These are phyloP conservation scores for Mustelus asterias DNA, from an alignment of 2,113 vertebrate genomes.

Conservation along the genomic window DNA sequence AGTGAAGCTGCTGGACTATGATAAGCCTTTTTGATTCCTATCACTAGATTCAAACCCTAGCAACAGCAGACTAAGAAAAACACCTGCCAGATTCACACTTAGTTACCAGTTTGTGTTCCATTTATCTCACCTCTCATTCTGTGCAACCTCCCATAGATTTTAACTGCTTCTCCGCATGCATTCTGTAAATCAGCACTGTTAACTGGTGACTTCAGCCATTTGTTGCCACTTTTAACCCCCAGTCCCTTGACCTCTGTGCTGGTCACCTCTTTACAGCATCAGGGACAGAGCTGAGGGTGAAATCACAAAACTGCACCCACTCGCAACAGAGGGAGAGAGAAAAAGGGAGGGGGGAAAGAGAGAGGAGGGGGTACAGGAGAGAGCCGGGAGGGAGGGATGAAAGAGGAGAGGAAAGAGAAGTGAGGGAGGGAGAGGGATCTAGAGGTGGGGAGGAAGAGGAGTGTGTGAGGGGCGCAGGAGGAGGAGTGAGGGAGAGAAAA, in stretches of 20 bases:
- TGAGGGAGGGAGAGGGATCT: neutral
- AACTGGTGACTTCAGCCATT: neutral
- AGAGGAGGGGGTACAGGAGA: neutral
- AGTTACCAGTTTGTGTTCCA: neutral
- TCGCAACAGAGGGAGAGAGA: neutral
- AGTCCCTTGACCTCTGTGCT: neutral
- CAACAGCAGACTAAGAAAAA: neutral
- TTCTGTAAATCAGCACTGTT: neutral
- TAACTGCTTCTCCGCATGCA: neutral
- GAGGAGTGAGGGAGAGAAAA: neutral
- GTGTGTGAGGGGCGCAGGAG: neutral
- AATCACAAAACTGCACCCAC: neutral
- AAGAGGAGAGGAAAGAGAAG: neutral
- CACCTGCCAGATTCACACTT: neutral
- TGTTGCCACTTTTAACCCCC: neutral
- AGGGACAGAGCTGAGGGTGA: neutral
- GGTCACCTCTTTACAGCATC: neutral
- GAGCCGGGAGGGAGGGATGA: no score
- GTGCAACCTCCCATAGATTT: neutral
- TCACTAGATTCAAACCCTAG: neutral
- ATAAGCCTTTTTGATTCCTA: neutral
- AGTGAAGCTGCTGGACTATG: neutral
- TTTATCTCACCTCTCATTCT: neutral
- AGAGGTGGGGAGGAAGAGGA: no score
- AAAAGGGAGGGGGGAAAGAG: no score